Evolutionary conservation across 2,113 vertebrate genomes (phyloP).

Genomic region (Cheirogaleus medius): DNA sequence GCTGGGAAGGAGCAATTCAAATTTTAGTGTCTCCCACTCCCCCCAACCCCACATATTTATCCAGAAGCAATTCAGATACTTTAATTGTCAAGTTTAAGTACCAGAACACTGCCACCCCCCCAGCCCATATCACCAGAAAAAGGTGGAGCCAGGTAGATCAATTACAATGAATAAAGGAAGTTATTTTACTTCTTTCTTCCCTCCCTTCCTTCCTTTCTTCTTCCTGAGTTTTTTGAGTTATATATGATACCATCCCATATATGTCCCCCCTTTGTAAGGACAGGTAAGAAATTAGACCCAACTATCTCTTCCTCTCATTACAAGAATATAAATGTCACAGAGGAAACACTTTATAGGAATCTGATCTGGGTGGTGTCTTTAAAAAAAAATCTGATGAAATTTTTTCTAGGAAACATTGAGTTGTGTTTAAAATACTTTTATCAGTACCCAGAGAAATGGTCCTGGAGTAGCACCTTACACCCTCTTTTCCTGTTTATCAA

Average conservation of each 20-base stretch:
- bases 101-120: background rate
- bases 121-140: background rate
- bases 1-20: background rate
- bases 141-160: background rate
- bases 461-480: background rate
- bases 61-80: background rate
- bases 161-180: background rate
- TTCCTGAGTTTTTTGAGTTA: background rate
- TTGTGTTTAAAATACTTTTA: background rate
- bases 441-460: background rate
- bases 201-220: background rate
- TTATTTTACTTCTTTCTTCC: background rate
- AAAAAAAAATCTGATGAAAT: background rate
- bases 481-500: constrained; percentile 21
- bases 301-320: background rate
- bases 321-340: background rate
- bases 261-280: background rate
- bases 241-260: background rate
- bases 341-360: background rate
- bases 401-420: background rate
- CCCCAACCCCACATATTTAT: background rate
- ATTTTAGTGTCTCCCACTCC: background rate
- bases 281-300: background rate
- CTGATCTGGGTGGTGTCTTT: background rate
- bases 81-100: background rate